Percentiles rank a stretch among this genome's conserved stretches.
Conservation (phyloP, 1,140 invertebrate genomes). For the Parapsyche elsis region DNA sequence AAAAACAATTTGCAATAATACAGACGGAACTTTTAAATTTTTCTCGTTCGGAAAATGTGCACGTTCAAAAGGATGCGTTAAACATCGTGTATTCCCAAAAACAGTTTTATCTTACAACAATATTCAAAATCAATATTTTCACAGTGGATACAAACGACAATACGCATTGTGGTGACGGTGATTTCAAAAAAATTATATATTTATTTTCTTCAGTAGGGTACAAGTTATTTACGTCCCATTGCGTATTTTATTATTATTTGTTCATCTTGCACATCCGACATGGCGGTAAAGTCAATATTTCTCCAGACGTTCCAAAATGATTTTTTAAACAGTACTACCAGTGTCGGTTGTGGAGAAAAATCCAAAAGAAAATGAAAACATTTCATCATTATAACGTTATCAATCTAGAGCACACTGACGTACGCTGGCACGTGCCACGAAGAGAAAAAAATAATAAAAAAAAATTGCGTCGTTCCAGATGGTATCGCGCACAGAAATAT, state of each 20-base stretch:
- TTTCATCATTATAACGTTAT: conserved; percentile 20
- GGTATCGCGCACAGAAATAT: conserved; percentile 34
- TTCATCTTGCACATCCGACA: too few relatives aligned
- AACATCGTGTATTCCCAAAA: neutral
- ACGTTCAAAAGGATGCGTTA: conserved; percentile 13
- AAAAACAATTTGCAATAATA: conserved; percentile 46
- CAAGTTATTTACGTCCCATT: neutral
- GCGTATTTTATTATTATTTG: neutral
- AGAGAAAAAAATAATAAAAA: conserved; percentile 20
- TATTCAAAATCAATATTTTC: conserved; percentile 8
- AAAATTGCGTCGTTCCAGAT: conserved; percentile 37
- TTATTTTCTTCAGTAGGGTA: neutral
- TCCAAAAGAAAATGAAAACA: neutral
- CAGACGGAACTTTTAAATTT: conserved; percentile 35
- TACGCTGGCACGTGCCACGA: conserved; percentile 14
- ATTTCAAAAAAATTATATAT: too few relatives aligned
- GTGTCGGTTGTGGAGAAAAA: neutral
- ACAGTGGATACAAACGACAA: too few relatives aligned
- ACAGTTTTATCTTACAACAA: neutral
- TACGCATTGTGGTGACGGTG: too few relatives aligned
- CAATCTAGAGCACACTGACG: neutral
- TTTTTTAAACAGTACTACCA: too few relatives aligned
- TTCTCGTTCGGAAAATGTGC: conserved; percentile 11
- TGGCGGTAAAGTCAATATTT: neutral
- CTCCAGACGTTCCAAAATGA: neutral